Conservation (phyloP, 2,113 vertebrate genomes). For the Cyanoderma ruficeps region DNA sequence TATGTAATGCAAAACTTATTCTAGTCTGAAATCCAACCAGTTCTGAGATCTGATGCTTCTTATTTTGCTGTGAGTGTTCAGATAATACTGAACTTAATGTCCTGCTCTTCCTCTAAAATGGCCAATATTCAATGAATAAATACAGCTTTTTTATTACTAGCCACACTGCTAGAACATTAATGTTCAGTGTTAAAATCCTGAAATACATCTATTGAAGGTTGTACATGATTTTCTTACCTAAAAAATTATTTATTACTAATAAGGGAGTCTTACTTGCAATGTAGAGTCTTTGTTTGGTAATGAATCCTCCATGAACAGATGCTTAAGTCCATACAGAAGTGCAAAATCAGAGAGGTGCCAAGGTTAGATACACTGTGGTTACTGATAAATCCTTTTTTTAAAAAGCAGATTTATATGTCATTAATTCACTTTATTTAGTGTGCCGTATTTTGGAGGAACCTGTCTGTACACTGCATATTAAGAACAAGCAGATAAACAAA, state of each 20-base stretch:
- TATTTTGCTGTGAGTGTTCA: not conserved
- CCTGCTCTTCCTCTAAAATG: not conserved
- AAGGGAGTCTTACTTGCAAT: not conserved
- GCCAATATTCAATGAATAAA: not conserved
- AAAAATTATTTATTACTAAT: not conserved
- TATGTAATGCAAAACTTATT: not conserved
- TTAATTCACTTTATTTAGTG: not conserved
- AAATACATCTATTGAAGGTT: not conserved
- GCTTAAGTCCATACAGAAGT: not conserved
- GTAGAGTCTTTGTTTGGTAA: not conserved
- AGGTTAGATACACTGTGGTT: not conserved
- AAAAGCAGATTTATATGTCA: not conserved
- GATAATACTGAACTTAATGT: not conserved
- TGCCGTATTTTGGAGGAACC: not conserved
- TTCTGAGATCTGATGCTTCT: not conserved
- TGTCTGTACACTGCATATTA: not conserved
- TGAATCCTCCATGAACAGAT: not conserved
- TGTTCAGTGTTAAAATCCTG: not conserved
- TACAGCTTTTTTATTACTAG: not conserved
- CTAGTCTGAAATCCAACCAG: not conserved
- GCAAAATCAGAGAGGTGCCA: not conserved
- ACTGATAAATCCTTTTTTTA: not conserved
- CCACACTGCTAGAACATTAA: not conserved
- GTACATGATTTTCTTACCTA: not conserved
- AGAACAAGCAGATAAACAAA: not conserved